Evolutionary conservation across 2,797 vertebrate genomes (phyloP).

Genomic region (Novumbra hubbsi): DNA sequence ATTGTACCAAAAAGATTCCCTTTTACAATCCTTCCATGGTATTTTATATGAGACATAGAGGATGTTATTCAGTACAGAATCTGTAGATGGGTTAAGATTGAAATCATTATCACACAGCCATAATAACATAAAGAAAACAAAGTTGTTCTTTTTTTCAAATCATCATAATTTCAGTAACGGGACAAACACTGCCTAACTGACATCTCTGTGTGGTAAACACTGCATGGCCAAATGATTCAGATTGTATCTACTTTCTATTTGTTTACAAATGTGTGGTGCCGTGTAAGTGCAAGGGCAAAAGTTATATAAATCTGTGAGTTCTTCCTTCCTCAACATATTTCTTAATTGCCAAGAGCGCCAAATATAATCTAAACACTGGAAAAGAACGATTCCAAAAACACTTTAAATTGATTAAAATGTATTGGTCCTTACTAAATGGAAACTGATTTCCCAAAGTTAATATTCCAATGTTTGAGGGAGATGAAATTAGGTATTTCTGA

Average conservation of each 20-base stretch:
- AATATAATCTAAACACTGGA: constrained; percentile 43
- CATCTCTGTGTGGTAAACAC: no score
- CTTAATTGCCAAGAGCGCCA: constrained; percentile 21
- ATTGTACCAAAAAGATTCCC: not conserved
- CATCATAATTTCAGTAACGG: no score
- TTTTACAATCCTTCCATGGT: not conserved
- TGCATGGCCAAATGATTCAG: not conserved
- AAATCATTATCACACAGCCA: not conserved
- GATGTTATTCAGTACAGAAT: not conserved
- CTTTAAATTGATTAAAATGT: constrained; percentile 53
- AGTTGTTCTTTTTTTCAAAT: not conserved
- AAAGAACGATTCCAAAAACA: constrained; percentile 42
- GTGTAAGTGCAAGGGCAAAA: not conserved
- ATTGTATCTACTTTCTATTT: not conserved
- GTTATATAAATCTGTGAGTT: not conserved
- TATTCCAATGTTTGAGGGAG: constrained; percentile 49
- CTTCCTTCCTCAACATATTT: constrained; percentile 37
- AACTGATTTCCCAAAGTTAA: constrained; percentile 55
- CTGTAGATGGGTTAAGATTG: not conserved
- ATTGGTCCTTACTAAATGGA: constrained; percentile 47
- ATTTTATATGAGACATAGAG: not conserved
- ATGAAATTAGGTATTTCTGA: constrained; percentile 47
- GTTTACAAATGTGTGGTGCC: not conserved
- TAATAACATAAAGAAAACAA: not conserved
- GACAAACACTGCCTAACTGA: no score